phyloP scores from a whole-genome alignment of 2,113 vertebrate species.

The Pheucticus melanocephalus region DNA sequence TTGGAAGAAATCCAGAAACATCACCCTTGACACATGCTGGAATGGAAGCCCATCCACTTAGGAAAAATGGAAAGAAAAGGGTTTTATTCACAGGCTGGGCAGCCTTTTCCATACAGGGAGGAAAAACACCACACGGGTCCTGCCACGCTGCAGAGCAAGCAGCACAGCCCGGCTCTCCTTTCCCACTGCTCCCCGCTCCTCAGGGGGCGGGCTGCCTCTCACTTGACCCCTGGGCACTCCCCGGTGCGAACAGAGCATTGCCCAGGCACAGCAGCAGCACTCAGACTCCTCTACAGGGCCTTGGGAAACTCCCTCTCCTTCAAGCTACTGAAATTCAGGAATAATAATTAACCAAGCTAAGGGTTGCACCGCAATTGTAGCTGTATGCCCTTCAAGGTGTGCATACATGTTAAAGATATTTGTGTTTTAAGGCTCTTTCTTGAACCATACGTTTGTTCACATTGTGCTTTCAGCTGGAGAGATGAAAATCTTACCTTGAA shows the following conservation, averaged over 20 bases:
- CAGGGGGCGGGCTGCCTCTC: rapidly evolving
- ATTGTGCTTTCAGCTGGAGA: neutral
- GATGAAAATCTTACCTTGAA: neutral
- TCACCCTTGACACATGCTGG: rapidly evolving
- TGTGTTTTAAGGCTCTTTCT: neutral
- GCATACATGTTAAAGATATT: neutral
- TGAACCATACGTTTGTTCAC: neutral
- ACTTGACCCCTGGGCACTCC: neutral
- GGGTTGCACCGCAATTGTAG: neutral
- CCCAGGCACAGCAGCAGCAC: neutral
- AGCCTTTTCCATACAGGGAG: neutral
- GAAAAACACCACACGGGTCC: rapidly evolving
- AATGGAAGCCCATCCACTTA: neutral
- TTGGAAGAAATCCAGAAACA: neutral
- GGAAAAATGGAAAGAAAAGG: neutral
- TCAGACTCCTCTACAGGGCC: neutral
- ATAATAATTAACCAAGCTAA: slow-evolving; percentile 42
- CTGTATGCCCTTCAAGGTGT: neutral
- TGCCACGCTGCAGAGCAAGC: neutral
- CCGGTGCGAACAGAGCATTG: rapidly evolving
- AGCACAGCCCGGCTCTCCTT: rapidly evolving
- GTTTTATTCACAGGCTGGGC: neutral
- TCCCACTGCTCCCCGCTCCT: no score
- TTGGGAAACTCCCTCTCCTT: slow-evolving; percentile 37
- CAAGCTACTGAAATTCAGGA: slow-evolving; percentile 28